phyloP scores from a whole-genome alignment of 2,888 invertebrate genomes.

The Acholoe squamosa region DNA sequence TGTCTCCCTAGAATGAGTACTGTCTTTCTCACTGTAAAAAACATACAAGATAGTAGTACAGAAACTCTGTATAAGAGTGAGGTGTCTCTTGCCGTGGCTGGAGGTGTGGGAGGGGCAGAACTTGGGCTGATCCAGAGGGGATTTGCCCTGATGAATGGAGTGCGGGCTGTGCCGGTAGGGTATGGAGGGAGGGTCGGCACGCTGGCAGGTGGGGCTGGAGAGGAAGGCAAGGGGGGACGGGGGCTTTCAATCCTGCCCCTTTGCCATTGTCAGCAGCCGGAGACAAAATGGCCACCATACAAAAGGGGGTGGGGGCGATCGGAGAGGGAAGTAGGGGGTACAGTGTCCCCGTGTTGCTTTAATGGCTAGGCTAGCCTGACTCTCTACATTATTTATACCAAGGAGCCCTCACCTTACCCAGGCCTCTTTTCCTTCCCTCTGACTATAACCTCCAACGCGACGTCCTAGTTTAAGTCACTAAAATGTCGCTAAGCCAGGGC shows the following conservation, averaged over 20 bases:
- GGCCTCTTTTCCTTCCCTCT: constrained; percentile 11
- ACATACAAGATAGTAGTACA: too few relatives aligned
- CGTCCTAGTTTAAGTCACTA: constrained; percentile 38
- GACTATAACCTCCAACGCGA: background rate
- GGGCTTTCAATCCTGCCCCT: constrained; percentile 46
- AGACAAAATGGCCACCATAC: constrained; percentile 41
- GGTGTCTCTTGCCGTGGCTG: background rate
- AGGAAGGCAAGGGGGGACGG: background rate
- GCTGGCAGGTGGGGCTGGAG: background rate
- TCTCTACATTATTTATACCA: constrained; percentile 29
- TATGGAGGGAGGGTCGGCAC: constrained; percentile 7
- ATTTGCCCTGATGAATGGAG: constrained; percentile 35
- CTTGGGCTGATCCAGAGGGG: constrained; percentile 20
- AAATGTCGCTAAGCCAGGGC: constrained; percentile 18
- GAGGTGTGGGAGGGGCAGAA: background rate
- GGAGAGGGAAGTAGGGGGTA: background rate
- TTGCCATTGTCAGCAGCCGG: constrained; percentile 30
- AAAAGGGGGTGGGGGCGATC: background rate
- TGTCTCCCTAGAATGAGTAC: too few relatives aligned
- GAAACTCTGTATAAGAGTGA: too few relatives aligned
- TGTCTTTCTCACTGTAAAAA: too few relatives aligned
- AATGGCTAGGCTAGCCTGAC: background rate
- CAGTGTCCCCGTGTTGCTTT: background rate
- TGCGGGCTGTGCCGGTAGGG: background rate
- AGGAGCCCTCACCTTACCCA: background rate